Percentiles rank a stretch among this genome's conserved stretches.
Conservation (phyloP, 2,113 vertebrate genomes). For the zebrafish (Danio rerio) region GRCz12tu NC_133196.1:43489501-43490000, state of each 20-base stretch:
- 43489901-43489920: background rate
- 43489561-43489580: background rate
- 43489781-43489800: background rate
- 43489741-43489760: background rate
- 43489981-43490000: background rate
- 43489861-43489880: background rate
- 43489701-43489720: background rate
- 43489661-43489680: slow-evolving; percentile 69
- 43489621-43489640: slow-evolving; percentile 57
- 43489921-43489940: background rate
- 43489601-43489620: slow-evolving; percentile 62
- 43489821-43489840: background rate
- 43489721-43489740: background rate
- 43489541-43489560: slow-evolving; percentile 58
- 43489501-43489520: slow-evolving; percentile 70
- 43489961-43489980: background rate
- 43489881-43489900: background rate
- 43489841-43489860: too few species aligned
- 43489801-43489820: background rate
- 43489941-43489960: background rate
- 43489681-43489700: slow-evolving; percentile 64
- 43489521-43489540: slow-evolving; percentile 72
- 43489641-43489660: slow-evolving; percentile 60
- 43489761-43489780: background rate
- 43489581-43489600: slow-evolving; percentile 68